Conservation (phyloP, 92 coral and sea anemone species). For the Porites rus region DNA sequence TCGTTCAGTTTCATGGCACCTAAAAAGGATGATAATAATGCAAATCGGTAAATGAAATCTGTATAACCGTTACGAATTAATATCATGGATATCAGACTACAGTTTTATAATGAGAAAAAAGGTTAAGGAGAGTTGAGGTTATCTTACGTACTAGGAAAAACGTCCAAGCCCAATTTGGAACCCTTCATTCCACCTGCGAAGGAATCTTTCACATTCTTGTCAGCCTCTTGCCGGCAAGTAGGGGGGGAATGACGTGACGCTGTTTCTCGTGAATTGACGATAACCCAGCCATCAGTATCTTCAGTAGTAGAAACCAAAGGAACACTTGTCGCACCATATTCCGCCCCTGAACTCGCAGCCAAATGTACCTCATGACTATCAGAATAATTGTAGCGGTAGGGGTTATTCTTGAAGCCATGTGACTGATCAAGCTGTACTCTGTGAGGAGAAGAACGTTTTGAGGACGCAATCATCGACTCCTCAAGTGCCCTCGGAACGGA, state of each 20-base stretch:
- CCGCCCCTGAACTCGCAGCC: not conserved
- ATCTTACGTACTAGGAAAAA: not conserved
- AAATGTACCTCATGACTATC: no score
- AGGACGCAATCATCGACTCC: no score
- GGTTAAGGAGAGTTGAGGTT: not conserved
- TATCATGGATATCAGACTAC: no score
- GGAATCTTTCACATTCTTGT: not conserved
- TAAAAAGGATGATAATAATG: not conserved
- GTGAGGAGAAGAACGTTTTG: no score
- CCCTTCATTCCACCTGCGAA: not conserved
- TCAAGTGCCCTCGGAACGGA: no score
- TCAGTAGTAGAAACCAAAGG: not conserved
- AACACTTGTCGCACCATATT: not conserved
- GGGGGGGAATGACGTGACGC: not conserved
- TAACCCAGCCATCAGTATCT: not conserved
- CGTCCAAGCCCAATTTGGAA: not conserved
- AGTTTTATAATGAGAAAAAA: no score
- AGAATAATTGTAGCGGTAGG: no score
- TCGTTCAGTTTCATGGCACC: not conserved
- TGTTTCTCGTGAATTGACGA: not conserved
- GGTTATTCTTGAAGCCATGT: no score
- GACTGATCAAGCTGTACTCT: no score
- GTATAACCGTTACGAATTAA: no score
- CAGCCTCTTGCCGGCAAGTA: not conserved
- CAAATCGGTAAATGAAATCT: no score